phyloP scores from a whole-genome alignment of 2,888 invertebrate genomes.

The Dysmachus trigonus region DNA sequence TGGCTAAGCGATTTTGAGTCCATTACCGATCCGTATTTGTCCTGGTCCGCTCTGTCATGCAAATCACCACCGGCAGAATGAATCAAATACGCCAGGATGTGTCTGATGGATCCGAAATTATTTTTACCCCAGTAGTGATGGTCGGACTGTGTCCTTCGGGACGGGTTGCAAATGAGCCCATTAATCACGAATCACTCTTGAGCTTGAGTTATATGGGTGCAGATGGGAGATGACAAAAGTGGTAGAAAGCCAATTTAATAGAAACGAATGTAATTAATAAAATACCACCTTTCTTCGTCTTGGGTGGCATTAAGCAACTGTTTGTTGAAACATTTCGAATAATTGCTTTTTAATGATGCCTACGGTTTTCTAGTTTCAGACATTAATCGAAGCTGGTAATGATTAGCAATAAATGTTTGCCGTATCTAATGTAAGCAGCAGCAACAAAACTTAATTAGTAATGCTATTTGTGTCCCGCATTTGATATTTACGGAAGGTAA shows the following conservation, averaged over 20 bases:
- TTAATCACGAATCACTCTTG: slow-evolving; percentile 26
- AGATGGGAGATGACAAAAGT: slow-evolving; percentile 1
- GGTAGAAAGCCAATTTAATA: slow-evolving; percentile 4
- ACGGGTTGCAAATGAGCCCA: slow-evolving; percentile 20
- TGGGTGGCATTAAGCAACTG: neutral
- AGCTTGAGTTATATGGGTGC: neutral
- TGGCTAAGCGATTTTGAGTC: slow-evolving; percentile 23
- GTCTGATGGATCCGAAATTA: slow-evolving; percentile 32
- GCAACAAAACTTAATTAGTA: neutral
- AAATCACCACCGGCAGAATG: slow-evolving; percentile 8
- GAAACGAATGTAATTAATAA: slow-evolving; percentile 16
- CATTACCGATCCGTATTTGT: slow-evolving; percentile 17
- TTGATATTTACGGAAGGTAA: neutral
- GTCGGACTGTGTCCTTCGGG: neutral
- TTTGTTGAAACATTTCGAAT: neutral
- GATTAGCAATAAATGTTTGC: neutral
- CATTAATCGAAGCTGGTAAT: neutral
- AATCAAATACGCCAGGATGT: slow-evolving; percentile 22
- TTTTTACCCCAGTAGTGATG: neutral
- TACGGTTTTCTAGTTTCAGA: neutral
- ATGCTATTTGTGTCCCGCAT: neutral
- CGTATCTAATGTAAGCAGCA: neutral
- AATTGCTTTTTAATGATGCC: neutral
- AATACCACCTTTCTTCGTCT: neutral
- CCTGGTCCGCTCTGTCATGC: slow-evolving; percentile 1